Percentiles rank a stretch among this genome's conserved stretches.
These are phyloP conservation scores for Rhopalosiphum padi DNA, from an alignment of 1,140 invertebrate species.

Conservation along the genomic window DNA sequence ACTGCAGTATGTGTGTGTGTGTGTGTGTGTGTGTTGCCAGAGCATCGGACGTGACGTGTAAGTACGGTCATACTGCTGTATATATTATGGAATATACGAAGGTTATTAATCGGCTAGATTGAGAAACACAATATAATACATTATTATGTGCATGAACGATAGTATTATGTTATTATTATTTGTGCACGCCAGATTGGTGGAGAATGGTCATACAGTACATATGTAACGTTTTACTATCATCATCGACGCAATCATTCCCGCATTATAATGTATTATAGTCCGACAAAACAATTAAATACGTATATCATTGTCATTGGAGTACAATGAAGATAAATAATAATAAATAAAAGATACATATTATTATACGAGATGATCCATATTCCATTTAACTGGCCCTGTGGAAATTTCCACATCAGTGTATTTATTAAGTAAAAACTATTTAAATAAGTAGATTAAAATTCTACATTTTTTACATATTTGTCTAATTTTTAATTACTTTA, in stretches of 20 bases:
- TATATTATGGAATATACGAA: not conserved
- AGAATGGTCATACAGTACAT: not conserved
- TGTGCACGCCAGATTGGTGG: not conserved
- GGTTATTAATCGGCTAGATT: not conserved
- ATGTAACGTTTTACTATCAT: not conserved
- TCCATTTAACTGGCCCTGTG: too few species aligned
- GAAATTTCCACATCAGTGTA: not conserved
- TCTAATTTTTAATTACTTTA: too few species aligned
- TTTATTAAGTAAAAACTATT: not conserved
- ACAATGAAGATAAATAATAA: not conserved
- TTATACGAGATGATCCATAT: not conserved
- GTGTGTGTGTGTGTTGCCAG: not conserved
- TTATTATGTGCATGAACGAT: not conserved
- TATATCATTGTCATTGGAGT: not conserved
- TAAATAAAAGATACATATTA: not conserved
- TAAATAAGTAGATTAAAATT: not conserved
- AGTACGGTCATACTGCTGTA: not conserved
- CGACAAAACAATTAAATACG: not conserved
- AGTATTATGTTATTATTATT: not conserved
- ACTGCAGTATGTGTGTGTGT: not conserved
- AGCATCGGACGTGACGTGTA: not conserved
- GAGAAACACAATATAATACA: not conserved
- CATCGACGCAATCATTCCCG: not conserved
- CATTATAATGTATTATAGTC: not conserved
- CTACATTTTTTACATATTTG: not conserved